Evolutionary conservation across 2,113 vertebrate genomes (phyloP).

Genomic region (Mobula birostris): DNA sequence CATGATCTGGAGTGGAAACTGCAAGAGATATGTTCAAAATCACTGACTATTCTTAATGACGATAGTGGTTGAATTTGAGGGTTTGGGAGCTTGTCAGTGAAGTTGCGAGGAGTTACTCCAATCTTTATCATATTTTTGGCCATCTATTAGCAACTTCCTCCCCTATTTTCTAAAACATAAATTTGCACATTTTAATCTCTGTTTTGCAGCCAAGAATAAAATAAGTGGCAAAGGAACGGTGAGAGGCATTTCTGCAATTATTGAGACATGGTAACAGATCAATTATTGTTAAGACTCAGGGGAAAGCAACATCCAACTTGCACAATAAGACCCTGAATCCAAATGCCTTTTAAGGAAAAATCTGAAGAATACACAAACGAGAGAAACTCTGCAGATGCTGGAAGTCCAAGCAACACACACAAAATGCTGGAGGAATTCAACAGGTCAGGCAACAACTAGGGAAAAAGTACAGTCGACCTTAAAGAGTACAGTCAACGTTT

Average conservation of each 20-base stretch:
- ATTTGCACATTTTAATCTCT: background rate
- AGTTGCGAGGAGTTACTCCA: background rate
- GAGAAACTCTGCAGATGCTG: no score
- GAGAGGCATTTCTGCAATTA: background rate
- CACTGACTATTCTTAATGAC: background rate
- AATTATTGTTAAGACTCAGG: background rate
- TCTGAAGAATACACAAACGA: background rate
- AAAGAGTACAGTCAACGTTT: no score
- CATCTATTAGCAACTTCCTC: background rate
- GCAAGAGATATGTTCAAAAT: background rate
- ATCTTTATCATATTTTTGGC: background rate
- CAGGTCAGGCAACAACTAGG: no score
- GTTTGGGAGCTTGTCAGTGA: background rate
- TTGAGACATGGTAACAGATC: background rate
- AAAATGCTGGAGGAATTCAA: no score
- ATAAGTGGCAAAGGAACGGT: background rate
- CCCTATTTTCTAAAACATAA: background rate
- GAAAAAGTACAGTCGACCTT: no score
- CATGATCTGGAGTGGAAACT: background rate
- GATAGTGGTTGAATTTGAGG: background rate
- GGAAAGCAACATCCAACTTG: background rate
- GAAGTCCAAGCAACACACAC: no score
- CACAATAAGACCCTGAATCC: background rate
- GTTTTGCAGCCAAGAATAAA: background rate
- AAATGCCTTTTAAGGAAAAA: background rate